Evolutionary conservation across 2,888 invertebrate genomes (phyloP), one percentile per base, ranked within the genome.

Genomic region (Pristionchus japonicus): DNA sequence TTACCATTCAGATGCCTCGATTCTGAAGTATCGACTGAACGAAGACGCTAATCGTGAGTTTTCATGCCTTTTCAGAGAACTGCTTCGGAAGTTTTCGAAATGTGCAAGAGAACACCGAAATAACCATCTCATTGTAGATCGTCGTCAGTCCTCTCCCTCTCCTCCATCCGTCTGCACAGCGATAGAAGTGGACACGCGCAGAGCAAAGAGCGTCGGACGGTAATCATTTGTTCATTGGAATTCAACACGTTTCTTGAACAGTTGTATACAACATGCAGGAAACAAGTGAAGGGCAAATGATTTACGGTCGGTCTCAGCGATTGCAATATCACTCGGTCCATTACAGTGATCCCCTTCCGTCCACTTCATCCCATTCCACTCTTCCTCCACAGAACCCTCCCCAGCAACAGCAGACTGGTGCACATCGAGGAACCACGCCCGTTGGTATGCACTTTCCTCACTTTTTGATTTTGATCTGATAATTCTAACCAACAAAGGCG

Each of bases 21-120:
- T 86, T 47, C 70, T 86, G 70, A 86, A 86, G 37, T 86, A 86
- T 47, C 57, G 49, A 9, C 86, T 86, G n/a, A 49, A 67, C 86
- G 49, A 70, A 37, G n/a, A 49, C 27, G 49, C 23, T 7, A n/a
- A 52, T 52, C 40, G 77, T 47, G 43, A 83, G 82, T 83, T 20
- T 80, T 47, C n/a, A 11, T 74, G 15, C 20, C 31, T 15, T 15
- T 64, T 64, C 6, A 31, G 43, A n/a, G n/a, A n/a, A n/a, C n/a
- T n/a, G n/a, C n/a, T n/a, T n/a, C n/a, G n/a, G n/a, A n/a, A n/a
- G n/a, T n/a, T n/a, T n/a, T n/a, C n/a, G n/a, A n/a, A n/a, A n/a
- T n/a, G n/a, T n/a, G n/a, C n/a, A n/a, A n/a, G n/a, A n/a, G n/a
- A n/a, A n/a, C 11, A n/a, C 57, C 23, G 20, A 57, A 7, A 57